Evolutionary conservation across 2,113 vertebrate genomes (phyloP).

Genomic region (Clarias macrocephalus): DNA sequence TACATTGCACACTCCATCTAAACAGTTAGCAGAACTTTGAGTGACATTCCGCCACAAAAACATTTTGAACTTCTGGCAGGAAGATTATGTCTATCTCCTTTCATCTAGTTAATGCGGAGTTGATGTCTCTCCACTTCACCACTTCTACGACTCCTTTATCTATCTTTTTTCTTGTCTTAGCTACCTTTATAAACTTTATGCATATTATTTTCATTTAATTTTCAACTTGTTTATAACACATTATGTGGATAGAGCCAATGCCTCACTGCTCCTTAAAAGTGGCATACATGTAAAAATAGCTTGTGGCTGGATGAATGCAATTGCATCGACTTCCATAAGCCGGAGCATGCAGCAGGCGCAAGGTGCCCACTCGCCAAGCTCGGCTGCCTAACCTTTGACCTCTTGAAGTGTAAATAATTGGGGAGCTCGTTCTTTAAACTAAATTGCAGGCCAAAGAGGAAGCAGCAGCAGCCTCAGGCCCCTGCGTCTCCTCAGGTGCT

Average conservation of each 20-base stretch:
- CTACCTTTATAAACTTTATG: background rate
- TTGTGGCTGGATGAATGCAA: conserved; percentile 14
- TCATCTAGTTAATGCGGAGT: conserved; percentile 11
- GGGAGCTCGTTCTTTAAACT: conserved; percentile 56
- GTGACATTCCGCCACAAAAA: conserved; percentile 42
- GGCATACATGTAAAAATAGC: conserved; percentile 66
- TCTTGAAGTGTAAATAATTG: conserved; percentile 63
- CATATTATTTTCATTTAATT: conserved; percentile 12
- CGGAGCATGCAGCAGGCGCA: conserved; percentile 53
- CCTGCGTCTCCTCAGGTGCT: conserved; percentile 52
- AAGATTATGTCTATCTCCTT: conserved; percentile 39
- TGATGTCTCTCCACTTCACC: conserved; percentile 5
- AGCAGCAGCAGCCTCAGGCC: conserved; percentile 53
- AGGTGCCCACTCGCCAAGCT: conserved; percentile 59
- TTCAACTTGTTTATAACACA: background rate
- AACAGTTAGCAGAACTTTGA: conserved; percentile 50
- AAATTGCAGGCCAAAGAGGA: conserved; percentile 50
- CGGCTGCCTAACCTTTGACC: conserved; percentile 58
- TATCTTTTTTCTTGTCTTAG: background rate
- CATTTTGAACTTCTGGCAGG: conserved; percentile 26
- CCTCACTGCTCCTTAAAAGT: conserved; percentile 60
- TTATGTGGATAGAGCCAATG: background rate
- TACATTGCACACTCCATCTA: conserved; percentile 34
- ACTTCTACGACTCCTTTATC: conserved; percentile 2
- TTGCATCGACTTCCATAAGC: conserved; percentile 63